A percentile compares a stretch with the other conserved stretches of the same genome.
Evolutionary conservation across 2,888 invertebrate species (phyloP).

Genomic region (Anthrax anthrax): DNA sequence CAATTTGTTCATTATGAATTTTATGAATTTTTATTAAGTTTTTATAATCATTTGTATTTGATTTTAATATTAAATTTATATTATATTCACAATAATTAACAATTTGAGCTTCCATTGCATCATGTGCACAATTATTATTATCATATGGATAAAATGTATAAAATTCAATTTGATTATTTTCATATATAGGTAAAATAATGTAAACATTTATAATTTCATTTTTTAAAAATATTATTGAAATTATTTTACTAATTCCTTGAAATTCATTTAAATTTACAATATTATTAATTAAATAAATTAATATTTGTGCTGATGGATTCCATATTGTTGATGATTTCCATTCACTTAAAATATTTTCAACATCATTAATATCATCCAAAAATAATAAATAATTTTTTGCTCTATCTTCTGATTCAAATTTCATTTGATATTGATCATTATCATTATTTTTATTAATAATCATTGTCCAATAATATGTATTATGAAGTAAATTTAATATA

Average conservation of each 20-base stretch:
- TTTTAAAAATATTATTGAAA: conserved; percentile 23
- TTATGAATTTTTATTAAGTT: background rate
- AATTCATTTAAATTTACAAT: conserved; percentile 13
- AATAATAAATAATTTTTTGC: conserved; percentile 30
- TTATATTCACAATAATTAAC: conserved; percentile 23
- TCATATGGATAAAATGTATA: conserved; percentile 30
- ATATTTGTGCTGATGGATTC: conserved; percentile 32
- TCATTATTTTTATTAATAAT: conserved; percentile 8
- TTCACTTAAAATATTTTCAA: conserved; percentile 22
- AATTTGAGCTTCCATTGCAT: conserved; percentile 5
- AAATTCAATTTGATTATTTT: conserved; percentile 19
- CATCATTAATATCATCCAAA: conserved; percentile 23
- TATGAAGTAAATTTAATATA: conserved; percentile 5
- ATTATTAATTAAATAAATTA: conserved; percentile 21
- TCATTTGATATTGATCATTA: background rate
- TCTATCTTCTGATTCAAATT: conserved; percentile 16
- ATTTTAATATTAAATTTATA: background rate
- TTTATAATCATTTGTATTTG: background rate
- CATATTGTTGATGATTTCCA: conserved; percentile 26
- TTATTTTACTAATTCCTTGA: conserved; percentile 25
- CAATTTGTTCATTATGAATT: conserved; percentile 8
- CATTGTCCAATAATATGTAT: conserved; percentile 6
- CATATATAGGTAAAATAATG: conserved; percentile 23
- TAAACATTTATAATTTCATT: conserved; percentile 29
- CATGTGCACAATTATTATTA: conserved; percentile 26